Evolutionary conservation across 2,888 invertebrate species (phyloP).

Genomic region (Tanytarsus gracilentus): DNA sequence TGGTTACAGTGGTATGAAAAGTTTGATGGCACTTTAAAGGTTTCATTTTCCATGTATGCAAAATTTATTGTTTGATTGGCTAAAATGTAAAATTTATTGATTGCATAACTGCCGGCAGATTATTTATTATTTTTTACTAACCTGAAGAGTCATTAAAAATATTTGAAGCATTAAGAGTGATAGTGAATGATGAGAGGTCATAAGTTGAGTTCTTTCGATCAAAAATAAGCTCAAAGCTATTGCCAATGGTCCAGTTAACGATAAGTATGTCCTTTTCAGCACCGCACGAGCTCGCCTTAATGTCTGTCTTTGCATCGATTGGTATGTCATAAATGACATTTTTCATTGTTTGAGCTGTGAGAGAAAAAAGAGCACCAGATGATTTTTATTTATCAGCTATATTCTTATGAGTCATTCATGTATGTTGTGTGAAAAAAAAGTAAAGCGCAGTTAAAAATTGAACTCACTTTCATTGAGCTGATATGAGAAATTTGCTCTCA

Average conservation of each 20-base stretch:
- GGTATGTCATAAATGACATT: not conserved
- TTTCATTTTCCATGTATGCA: slow-evolving; percentile 41
- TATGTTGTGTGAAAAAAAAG: not conserved
- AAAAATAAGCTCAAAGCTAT: not conserved
- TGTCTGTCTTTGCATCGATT: not conserved
- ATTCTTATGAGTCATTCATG: not conserved
- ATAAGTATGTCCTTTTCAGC: not conserved
- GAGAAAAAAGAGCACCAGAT: not conserved
- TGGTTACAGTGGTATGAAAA: slow-evolving; percentile 67
- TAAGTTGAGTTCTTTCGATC: not conserved
- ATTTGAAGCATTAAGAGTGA: not conserved
- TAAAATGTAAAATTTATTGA: slow-evolving; percentile 33
- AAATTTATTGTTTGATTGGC: slow-evolving; percentile 43
- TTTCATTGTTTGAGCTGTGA: not conserved
- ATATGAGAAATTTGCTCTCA: slow-evolving; percentile 2
- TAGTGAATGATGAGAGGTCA: not conserved
- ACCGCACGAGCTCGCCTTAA: not conserved
- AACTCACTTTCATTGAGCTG: not conserved
- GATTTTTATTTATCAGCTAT: not conserved
- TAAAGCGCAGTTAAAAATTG: not conserved
- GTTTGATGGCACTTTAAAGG: slow-evolving; percentile 51
- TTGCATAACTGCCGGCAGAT: too few species aligned
- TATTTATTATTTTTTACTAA: not conserved
- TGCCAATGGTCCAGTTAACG: not conserved
- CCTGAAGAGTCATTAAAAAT: not conserved